Conservation (phyloP, 1,140 invertebrate genomes). For the Drosophila willistoni region DNA sequence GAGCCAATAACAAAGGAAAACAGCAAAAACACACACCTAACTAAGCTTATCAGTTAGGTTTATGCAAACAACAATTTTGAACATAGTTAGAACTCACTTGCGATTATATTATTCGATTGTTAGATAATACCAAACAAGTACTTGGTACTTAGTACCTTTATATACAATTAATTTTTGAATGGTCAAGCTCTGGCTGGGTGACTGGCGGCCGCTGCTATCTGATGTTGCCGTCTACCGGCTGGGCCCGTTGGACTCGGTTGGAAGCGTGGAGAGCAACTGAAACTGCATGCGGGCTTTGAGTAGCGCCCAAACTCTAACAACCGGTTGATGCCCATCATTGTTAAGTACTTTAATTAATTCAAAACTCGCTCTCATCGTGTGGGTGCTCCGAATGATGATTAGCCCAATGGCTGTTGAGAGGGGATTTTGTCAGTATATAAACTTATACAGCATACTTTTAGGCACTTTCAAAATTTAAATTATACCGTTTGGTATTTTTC, state of each 20-base stretch:
- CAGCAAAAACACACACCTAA: slow-evolving; percentile 4
- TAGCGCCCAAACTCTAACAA: not conserved
- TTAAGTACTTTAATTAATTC: slow-evolving; percentile 14
- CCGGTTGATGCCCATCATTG: slow-evolving; percentile 12
- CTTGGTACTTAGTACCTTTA: not conserved
- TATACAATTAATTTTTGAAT: too few relatives aligned
- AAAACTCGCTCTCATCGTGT: slow-evolving; percentile 17
- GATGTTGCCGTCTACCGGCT: not conserved
- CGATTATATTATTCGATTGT: slow-evolving; percentile 18
- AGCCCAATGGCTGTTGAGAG: not conserved
- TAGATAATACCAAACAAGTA: slow-evolving; percentile 1
- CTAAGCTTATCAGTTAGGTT: slow-evolving; percentile 16
- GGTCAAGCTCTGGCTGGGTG: too few relatives aligned
- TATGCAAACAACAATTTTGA: slow-evolving; percentile 9
- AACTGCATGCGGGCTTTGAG: slow-evolving; percentile 16
- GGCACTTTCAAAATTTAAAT: not conserved
- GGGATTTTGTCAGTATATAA: not conserved
- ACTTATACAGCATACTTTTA: not conserved
- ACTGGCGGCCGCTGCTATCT: not conserved
- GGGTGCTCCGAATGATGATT: not conserved
- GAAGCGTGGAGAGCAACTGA: slow-evolving; percentile 22
- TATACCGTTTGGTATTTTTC: too few relatives aligned
- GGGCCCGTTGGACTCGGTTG: slow-evolving; percentile 8
- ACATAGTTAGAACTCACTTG: slow-evolving; percentile 18
- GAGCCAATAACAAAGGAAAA: slow-evolving; percentile 9